phyloP scores from a whole-genome alignment of 2,888 invertebrate species.

The Hypena proboscidalis region DNA sequence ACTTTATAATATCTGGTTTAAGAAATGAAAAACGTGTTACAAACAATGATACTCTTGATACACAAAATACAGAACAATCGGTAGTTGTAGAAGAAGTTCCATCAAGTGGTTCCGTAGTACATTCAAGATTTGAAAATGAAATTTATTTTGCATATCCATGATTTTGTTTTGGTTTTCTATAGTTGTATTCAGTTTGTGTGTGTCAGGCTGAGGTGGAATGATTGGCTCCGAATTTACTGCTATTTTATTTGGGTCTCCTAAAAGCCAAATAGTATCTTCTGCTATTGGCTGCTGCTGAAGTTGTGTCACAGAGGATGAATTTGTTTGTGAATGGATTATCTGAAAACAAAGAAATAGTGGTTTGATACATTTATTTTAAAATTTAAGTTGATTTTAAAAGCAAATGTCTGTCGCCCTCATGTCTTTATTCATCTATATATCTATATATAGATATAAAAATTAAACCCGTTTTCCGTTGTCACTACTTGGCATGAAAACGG shows the following conservation, averaged over 20 bases:
- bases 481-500: too few species aligned
- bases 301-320: constrained; percentile 2
- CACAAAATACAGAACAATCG: not conserved
- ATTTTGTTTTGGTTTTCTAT: constrained; percentile 6
- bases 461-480: too few species aligned
- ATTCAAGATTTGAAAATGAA: constrained; percentile 1
- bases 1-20: constrained; percentile 4
- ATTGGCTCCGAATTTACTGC: constrained; percentile 1
- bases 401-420: too few species aligned
- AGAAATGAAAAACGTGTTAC: too few species aligned
- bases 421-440: too few species aligned
- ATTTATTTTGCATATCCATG: constrained; percentile 5
- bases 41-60: too few species aligned
- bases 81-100: constrained; percentile 2
- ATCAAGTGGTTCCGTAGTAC: constrained; percentile 1
- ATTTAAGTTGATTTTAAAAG: too few species aligned
- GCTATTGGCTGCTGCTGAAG: not conserved
- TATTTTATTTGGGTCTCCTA: constrained; percentile 4
- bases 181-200: constrained; percentile 3
- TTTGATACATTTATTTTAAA: not conserved
- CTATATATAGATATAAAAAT: too few species aligned
- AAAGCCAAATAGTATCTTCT: constrained; percentile 3
- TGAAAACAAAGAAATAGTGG: constrained; percentile 4
- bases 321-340: too few species aligned
- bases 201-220: constrained; percentile 4